Evolutionary conservation across 2,797 vertebrate genomes (phyloP).

Genomic region (Diplodus puntazzo): DNA sequence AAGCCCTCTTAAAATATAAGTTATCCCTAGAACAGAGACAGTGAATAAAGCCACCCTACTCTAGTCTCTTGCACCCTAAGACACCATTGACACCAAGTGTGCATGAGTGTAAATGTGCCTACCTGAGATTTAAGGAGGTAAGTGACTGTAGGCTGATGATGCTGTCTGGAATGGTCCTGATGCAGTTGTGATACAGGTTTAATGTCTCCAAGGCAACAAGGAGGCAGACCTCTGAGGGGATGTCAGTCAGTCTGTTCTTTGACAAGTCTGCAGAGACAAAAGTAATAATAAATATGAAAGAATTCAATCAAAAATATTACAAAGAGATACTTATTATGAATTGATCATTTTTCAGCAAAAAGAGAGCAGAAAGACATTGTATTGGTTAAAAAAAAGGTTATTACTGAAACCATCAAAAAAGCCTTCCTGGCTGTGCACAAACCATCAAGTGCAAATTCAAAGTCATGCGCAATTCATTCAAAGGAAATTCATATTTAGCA

Average conservation of each 20-base stretch:
- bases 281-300: accelerated
- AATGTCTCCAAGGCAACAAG: conserved; percentile 94
- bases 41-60: not conserved
- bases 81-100: not conserved
- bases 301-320: not conserved
- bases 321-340: not conserved
- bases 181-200: conserved; percentile 96
- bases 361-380: not conserved
- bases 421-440: too few species aligned
- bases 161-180: conserved; percentile 92
- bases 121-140: conserved; percentile 95
- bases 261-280: conserved; percentile 88
- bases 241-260: conserved; percentile 92
- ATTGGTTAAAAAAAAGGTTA: too few species aligned
- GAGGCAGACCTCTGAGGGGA: conserved; percentile 91
- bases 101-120: conserved; percentile 1
- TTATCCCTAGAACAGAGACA: not conserved
- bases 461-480: too few species aligned
- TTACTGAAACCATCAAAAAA: not conserved
- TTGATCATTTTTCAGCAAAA: not conserved
- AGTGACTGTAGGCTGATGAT: conserved; percentile 92
- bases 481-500: too few species aligned
- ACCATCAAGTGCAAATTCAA: too few species aligned
- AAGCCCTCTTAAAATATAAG: not conserved
- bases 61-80: not conserved